Evolutionary conservation across 1,140 invertebrate species (phyloP), one percentile per base, ranked within the genome.

Genomic region (Copidosoma floridanum): DNA sequence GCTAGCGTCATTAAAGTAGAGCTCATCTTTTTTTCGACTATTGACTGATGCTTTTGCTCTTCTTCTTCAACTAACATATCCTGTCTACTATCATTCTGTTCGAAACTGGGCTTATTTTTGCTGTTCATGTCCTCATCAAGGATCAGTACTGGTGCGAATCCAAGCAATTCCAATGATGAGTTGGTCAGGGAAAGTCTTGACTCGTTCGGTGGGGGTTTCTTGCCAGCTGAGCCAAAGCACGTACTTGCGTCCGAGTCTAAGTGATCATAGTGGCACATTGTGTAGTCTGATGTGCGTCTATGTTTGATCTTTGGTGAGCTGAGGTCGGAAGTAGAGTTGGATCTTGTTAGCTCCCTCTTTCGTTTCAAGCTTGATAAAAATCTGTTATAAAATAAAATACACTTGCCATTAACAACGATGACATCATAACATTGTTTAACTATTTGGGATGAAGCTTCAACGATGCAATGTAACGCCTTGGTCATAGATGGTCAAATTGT

Each of bases 71-170:
- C n/a, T n/a, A n/a, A n/a, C n/a, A 4, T 29, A 6, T 32, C 38
- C 2, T 6, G 12, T 3, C 1, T 32, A 0, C 35, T 20, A 2
- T 51, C 24, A 12, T 46, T 52, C n/a, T n/a, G n/a, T n/a, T 55
- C 51, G 8, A 59, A 59, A 12, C 55, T 29, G 14, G 53, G 50
- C 32, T 38, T 59, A 26, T 26, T 61, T 20, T 57, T 47, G 12
- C 67, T 68, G 43, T 70, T 71, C 65, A 71, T 68, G 18, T 71
- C 70, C 44, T 68, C 70, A 10, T 69, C 66, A 5, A 67, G 56
- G 4, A 26, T 55, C 2, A 52, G 65, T 14, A 44, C 53, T 2
- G 20, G 59, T 1, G 55, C 24, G 29, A 61, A 53, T 1, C 61
- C 65, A n/a, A n/a, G n/a, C n/a, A n/a, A n/a, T 12, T 32, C 29